Conservation (phyloP, 2,797 vertebrate genomes). For the Nannoperca australis region DNA sequence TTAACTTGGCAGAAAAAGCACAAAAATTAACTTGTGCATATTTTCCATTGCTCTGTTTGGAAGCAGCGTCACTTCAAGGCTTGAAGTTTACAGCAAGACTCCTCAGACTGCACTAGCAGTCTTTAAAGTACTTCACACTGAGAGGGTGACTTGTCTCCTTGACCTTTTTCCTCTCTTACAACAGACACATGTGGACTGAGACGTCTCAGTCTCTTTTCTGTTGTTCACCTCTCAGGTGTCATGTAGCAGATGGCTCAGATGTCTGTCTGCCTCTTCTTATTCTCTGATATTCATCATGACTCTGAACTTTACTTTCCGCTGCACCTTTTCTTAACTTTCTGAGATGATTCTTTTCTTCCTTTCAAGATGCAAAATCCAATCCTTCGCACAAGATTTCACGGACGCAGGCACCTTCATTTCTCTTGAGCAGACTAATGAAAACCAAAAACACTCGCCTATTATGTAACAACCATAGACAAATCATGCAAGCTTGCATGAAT, state of each 20-base stretch:
- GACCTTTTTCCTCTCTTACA: constrained; percentile 13
- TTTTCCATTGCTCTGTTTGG: constrained; percentile 72
- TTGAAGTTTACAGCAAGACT: constrained; percentile 32
- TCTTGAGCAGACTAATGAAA: background rate
- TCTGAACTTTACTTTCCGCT: constrained; percentile 26
- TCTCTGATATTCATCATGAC: background rate
- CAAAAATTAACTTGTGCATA: constrained; percentile 67
- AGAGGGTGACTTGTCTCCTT: constrained; percentile 26
- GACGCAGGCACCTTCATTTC: background rate
- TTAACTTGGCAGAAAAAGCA: constrained; percentile 59
- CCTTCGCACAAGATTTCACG: background rate
- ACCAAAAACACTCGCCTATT: background rate
- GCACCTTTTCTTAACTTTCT: constrained; percentile 6
- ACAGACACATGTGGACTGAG: constrained; percentile 40
- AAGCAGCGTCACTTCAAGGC: constrained; percentile 33
- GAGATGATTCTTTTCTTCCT: constrained; percentile 8
- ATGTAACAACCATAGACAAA: constrained; percentile 20
- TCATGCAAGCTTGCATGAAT: constrained; percentile 1
- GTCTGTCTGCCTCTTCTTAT: constrained; percentile 9
- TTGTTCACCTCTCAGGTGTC: constrained; percentile 10
- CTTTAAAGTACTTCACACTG: background rate
- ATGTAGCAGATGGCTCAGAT: constrained; percentile 1
- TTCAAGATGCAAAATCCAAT: background rate
- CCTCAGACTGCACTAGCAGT: constrained; percentile 10
- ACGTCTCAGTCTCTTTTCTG: constrained; percentile 16